Evolutionary conservation across 2,113 vertebrate species (phyloP).

Genomic region (Hirundichthys speculiger): DNA sequence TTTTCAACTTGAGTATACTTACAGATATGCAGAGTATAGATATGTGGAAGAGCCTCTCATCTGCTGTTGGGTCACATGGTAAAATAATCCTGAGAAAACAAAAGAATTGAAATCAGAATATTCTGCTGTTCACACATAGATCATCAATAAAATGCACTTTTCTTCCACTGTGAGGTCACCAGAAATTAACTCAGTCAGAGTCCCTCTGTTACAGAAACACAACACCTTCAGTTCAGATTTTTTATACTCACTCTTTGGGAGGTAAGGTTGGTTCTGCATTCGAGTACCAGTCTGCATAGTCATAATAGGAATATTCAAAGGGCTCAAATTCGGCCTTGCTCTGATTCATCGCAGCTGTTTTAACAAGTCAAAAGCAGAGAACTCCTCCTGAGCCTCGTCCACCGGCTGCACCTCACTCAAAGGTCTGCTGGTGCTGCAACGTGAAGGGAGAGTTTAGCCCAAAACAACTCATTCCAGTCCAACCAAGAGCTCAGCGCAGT

Average conservation of each 20-base stretch:
- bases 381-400: not conserved
- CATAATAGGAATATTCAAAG: conserved; percentile 71
- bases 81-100: conserved; percentile 64
- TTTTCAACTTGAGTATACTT: conserved; percentile 31
- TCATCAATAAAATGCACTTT: not conserved
- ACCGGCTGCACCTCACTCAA: not conserved
- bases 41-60: conserved; percentile 68
- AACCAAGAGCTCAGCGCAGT: conserved; percentile 29
- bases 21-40: conserved; percentile 70
- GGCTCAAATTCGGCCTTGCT: conserved; percentile 58
- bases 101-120: not conserved
- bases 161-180: not conserved
- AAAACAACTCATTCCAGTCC: conserved; percentile 55
- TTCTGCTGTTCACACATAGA: not conserved
- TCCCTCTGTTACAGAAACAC: too few species aligned
- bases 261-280: conserved; percentile 68
- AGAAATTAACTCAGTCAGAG: not conserved
- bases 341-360: conserved; percentile 58
- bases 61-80: conserved; percentile 71
- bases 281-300: conserved; percentile 72
- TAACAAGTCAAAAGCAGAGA: not conserved
- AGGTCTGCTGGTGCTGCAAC: conserved; percentile 30
- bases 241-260: conserved; percentile 74
- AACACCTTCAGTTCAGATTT: not conserved
- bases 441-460: conserved; percentile 33